Conservation (phyloP, 1,140 invertebrate genomes). For the Whitmania pigra region DNA sequence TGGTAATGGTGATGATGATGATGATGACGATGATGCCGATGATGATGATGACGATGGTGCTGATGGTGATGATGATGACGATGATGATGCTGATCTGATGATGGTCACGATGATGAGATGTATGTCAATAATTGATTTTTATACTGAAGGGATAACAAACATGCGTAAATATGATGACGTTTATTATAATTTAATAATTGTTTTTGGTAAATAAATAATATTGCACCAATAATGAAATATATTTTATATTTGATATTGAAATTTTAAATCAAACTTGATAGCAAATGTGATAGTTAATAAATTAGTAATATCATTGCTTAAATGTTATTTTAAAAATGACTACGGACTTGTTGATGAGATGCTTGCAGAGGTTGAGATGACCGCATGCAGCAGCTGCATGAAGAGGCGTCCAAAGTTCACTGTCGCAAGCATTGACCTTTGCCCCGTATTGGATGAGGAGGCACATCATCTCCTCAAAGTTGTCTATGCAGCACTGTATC, state of each 20-base stretch:
- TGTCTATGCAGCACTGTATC: slow-evolving; percentile 85
- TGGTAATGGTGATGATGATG: slow-evolving; percentile 1
- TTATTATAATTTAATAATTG: no score
- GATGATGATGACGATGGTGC: slow-evolving; percentile 32
- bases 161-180: no score
- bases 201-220: no score
- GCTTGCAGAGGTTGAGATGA: slow-evolving; percentile 71
- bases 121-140: no score
- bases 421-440: slow-evolving; percentile 93
- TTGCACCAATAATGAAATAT: no score
- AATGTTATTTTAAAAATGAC: slow-evolving; percentile 29
- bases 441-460: slow-evolving; percentile 83
- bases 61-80: background rate
- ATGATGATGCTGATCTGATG: background rate
- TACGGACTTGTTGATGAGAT: slow-evolving; percentile 62
- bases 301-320: no score
- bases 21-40: slow-evolving; percentile 41
- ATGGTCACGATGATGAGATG: no score
- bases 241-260: no score
- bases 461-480: slow-evolving; percentile 91
- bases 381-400: slow-evolving; percentile 97
- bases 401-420: slow-evolving; percentile 94
- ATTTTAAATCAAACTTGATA: no score
- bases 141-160: no score
- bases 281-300: no score